A percentile compares a stretch with the other conserved stretches of the same genome.
These are phyloP conservation scores for Phenganax stokvisi DNA, from an alignment of 92 coral and sea anemone species.

Conservation along the genomic window DNA sequence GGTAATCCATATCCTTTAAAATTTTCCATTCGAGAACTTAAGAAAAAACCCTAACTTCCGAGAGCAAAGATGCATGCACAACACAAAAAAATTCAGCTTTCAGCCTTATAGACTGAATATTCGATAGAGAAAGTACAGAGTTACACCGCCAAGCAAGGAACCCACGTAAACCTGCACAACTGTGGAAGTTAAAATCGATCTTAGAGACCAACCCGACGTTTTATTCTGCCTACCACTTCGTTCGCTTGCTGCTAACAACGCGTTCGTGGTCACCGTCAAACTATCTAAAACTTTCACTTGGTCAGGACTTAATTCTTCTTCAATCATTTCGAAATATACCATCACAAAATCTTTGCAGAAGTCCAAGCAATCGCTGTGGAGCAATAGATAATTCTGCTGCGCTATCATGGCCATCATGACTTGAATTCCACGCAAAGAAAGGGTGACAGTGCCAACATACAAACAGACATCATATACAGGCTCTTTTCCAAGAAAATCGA, in stretches of 20 bases:
- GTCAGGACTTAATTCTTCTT: neutral
- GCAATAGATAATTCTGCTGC: neutral
- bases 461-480: slow-evolving; percentile 55
- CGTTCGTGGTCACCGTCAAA: slow-evolving; percentile 8
- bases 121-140: neutral
- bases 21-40: too few relatives aligned
- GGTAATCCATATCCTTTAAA: too few relatives aligned
- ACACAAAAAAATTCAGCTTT: too few relatives aligned
- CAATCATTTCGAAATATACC: slow-evolving; percentile 8
- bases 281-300: neutral
- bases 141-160: neutral
- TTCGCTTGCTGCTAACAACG: slow-evolving; percentile 1
- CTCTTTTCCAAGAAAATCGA: slow-evolving; percentile 43
- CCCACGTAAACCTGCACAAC: neutral
- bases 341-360: slow-evolving; percentile 7
- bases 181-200: neutral
- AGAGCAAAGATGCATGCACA: too few relatives aligned
- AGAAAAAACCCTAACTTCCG: too few relatives aligned
- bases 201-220: neutral
- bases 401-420: slow-evolving; percentile 48
- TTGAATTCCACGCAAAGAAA: slow-evolving; percentile 49
- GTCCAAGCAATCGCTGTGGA: slow-evolving; percentile 5
- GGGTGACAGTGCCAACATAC: slow-evolving; percentile 55
- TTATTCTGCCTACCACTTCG: slow-evolving; percentile 1
- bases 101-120: neutral